Conservation (phyloP, 2,113 vertebrate species). For the Gulo gulo region DNA sequence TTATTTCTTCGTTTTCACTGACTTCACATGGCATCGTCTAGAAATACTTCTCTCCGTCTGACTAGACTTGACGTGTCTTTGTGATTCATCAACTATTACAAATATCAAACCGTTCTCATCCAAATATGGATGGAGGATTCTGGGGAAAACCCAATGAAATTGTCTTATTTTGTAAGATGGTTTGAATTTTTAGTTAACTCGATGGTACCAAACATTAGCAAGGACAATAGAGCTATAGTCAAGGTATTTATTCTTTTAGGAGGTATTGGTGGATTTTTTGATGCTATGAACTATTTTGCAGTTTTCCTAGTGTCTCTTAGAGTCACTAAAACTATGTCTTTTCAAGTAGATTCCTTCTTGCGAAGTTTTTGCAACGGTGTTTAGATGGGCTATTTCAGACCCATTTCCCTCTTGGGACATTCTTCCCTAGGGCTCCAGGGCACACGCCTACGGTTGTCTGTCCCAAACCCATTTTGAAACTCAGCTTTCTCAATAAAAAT, state of each 20-base stretch:
- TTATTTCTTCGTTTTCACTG: not conserved
- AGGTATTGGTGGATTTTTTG: not conserved
- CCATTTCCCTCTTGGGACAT: not conserved
- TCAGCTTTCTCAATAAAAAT: slow-evolving; percentile 25
- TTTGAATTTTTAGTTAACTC: slow-evolving; percentile 19
- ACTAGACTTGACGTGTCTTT: slow-evolving; percentile 13
- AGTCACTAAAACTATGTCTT: not conserved
- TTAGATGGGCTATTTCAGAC: not conserved
- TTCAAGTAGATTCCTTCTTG: not conserved
- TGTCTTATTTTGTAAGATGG: not conserved
- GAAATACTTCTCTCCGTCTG: slow-evolving; percentile 6
- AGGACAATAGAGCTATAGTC: not conserved
- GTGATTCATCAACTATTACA: not conserved
- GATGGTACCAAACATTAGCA: not conserved
- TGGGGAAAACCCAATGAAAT: not conserved
- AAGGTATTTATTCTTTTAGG: not conserved
- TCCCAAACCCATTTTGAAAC: not conserved
- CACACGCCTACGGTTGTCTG: not conserved
- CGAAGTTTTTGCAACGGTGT: not conserved
- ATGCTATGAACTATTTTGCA: not conserved
- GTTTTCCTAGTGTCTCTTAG: not conserved
- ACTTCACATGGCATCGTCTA: not conserved
- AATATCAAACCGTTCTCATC: not conserved
- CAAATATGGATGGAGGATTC: not conserved
- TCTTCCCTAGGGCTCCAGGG: not conserved